phyloP scores from a whole-genome alignment of 2,888 invertebrate species.

The Agrenia bidenticulata region DNA sequence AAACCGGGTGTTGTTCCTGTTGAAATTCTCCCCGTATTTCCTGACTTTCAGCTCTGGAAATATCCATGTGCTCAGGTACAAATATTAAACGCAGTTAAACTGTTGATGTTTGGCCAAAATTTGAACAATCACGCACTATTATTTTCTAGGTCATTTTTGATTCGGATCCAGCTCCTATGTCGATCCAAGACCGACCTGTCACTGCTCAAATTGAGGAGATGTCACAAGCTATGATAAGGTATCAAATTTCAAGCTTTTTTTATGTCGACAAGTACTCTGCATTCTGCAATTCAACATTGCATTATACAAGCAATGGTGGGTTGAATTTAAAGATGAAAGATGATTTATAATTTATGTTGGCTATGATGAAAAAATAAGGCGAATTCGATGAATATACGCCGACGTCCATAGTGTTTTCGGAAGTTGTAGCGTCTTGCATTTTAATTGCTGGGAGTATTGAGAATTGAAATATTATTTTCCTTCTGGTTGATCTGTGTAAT shows the following conservation, averaged over 20 bases:
- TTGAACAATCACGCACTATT: conserved; percentile 19
- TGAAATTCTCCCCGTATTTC: conserved; percentile 83
- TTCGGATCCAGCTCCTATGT: conserved; percentile 92
- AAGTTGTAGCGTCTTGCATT: conserved; percentile 16
- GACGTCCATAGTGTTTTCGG: not conserved
- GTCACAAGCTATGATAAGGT: conserved; percentile 99
- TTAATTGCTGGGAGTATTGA: conserved; percentile 17
- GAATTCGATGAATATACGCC: conserved; percentile 43
- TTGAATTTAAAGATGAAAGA: too few species aligned
- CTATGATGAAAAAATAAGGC: conserved; percentile 48
- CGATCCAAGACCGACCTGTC: conserved; percentile 65
- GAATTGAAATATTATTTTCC: conserved; percentile 22
- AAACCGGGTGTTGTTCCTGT: conserved; percentile 92
- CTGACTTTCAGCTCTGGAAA: conserved; percentile 95
- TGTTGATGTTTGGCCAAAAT: too few species aligned
- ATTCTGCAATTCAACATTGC: too few species aligned
- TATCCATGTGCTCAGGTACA: conserved; percentile 81
- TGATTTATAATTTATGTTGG: not conserved
- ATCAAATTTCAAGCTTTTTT: conserved; percentile 36
- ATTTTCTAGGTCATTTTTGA: conserved; percentile 83
- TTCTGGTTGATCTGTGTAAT: not conserved
- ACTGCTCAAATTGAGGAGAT: conserved; percentile 92
- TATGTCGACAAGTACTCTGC: too few species aligned
- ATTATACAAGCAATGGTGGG: too few species aligned
- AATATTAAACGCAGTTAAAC: not conserved